Evolutionary conservation across 92 coral and sea anemone genomes (phyloP).

Genomic region (Siderastrea siderea): DNA sequence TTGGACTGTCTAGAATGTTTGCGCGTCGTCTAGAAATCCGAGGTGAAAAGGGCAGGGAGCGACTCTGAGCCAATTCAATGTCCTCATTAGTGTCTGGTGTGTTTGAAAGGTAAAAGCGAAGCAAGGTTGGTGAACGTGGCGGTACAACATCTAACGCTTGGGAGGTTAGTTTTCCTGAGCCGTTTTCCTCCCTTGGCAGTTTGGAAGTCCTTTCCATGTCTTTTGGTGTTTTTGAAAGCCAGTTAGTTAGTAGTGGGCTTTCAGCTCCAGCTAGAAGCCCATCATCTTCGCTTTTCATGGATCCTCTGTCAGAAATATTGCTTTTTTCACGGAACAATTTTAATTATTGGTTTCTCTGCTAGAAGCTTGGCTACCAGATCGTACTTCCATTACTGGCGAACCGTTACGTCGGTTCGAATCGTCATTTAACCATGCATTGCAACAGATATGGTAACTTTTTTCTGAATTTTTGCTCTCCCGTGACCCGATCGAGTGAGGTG

Average conservation of each 20-base stretch:
- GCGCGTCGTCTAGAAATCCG: not conserved
- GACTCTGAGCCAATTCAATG: not conserved
- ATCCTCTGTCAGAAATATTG: not conserved
- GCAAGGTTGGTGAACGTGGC: not conserved
- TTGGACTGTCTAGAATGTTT: not conserved
- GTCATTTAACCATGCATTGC: not conserved
- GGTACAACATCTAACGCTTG: not conserved
- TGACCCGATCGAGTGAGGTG: not conserved
- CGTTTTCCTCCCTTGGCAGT: too few relatives aligned
- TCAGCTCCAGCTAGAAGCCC: too few relatives aligned
- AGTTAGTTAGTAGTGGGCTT: not conserved
- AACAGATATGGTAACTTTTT: conserved; percentile 2
- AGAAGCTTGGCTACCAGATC: not conserved
- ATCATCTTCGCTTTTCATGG: not conserved
- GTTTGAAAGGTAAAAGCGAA: not conserved
- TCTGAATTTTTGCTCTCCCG: not conserved
- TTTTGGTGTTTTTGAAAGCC: not conserved
- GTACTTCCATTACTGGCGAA: not conserved
- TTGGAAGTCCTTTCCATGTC: not conserved
- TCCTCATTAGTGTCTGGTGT: not conserved
- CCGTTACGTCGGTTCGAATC: not conserved
- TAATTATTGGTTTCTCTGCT: not conserved
- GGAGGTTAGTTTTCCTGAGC: not conserved
- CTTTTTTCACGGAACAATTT: not conserved
- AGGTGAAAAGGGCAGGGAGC: conserved; percentile 3